These are phyloP conservation scores for Sinohyriopsis cumingii DNA, from an alignment of 2,888 invertebrate genomes.

Conservation along the genomic window DNA sequence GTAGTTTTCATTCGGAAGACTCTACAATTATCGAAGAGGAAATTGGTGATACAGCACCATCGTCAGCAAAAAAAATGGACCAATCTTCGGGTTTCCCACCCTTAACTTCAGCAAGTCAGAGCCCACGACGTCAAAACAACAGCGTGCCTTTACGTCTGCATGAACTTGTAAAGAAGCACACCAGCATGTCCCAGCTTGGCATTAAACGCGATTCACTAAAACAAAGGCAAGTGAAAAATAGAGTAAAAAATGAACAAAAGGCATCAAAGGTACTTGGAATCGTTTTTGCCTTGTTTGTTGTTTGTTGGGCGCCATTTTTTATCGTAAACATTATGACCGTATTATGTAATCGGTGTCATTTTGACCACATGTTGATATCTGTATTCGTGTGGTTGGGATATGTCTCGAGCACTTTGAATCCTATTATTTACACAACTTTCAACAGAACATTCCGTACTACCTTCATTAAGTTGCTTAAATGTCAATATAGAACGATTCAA, in stretches of 20 bases:
- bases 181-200: too few species aligned
- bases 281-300: conserved; percentile 69
- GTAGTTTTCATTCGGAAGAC: too few species aligned
- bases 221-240: too few species aligned
- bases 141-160: too few species aligned
- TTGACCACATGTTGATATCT: conserved; percentile 73
- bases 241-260: conserved; percentile 90
- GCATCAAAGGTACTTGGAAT: conserved; percentile 85
- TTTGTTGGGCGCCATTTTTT: conserved; percentile 72
- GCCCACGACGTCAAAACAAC: too few species aligned
- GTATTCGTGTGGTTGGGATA: conserved; percentile 71
- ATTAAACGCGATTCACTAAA: too few species aligned
- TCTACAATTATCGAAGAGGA: too few species aligned
- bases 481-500: conserved; percentile 53
- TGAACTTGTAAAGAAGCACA: too few species aligned
- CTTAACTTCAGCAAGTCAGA: too few species aligned
- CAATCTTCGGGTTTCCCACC: too few species aligned
- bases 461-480: conserved; percentile 65
- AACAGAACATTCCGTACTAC: conserved; percentile 69
- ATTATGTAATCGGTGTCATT: conserved; percentile 83
- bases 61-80: too few species aligned
- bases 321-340: conserved; percentile 63
- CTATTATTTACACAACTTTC: conserved; percentile 72
- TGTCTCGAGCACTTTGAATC: conserved; percentile 70
- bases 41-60: too few species aligned